phyloP scores from a whole-genome alignment of 2,797 vertebrate species.

The Syncerus caffer region DNA sequence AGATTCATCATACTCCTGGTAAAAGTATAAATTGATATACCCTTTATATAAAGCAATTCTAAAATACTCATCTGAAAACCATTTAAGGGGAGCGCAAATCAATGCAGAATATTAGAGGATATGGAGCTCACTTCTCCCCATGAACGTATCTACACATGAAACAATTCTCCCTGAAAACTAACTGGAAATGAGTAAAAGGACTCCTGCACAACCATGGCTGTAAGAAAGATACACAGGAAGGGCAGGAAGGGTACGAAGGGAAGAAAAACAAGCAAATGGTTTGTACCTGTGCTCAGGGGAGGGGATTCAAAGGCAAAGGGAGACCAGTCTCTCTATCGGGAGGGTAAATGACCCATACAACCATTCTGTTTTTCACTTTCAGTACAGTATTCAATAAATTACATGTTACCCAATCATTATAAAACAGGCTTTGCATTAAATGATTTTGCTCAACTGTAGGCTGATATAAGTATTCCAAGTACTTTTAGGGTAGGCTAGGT shows the following conservation, averaged over 20 bases:
- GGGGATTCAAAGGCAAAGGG: not conserved
- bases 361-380: not conserved
- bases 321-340: not conserved
- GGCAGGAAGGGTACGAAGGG: not conserved
- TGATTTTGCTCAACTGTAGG: not conserved
- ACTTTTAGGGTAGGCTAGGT: not conserved
- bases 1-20: not conserved
- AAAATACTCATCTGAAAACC: constrained; percentile 27
- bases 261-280: not conserved
- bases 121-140: not conserved
- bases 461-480: not conserved
- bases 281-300: not conserved
- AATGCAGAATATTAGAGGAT: not conserved
- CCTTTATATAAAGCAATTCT: constrained; percentile 21
- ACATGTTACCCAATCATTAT: not conserved
- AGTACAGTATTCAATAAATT: not conserved
- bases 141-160: not conserved
- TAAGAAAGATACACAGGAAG: not conserved
- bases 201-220: not conserved
- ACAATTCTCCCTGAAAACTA: not conserved
- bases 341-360: not conserved
- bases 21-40: not conserved
- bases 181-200: not conserved
- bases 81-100: not conserved
- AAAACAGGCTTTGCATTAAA: not conserved